Percentiles rank a stretch among this genome's conserved stretches.
Conservation (phyloP, 2,113 vertebrate species). For the Clarias gariepinus region DNA sequence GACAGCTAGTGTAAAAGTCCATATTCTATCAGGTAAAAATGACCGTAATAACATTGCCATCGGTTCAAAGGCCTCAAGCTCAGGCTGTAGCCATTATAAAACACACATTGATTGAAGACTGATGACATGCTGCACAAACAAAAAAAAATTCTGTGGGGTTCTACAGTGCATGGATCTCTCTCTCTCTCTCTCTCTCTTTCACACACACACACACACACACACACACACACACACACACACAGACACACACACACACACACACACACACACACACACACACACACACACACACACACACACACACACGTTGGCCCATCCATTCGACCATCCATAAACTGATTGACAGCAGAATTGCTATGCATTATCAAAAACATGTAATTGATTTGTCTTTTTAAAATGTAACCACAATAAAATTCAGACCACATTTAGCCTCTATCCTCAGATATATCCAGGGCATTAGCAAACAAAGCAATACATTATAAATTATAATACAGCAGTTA, state of each 20-base stretch:
- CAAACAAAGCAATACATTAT: conserved; percentile 79
- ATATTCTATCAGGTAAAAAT: conserved; percentile 72
- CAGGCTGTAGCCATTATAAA: conserved; percentile 25
- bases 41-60: conserved; percentile 67
- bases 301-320: conserved; percentile 60
- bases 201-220: fast-evolving
- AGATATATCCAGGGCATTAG: conserved; percentile 72
- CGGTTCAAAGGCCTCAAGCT: conserved; percentile 60
- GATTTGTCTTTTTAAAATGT: conserved; percentile 74
- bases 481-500: conserved; percentile 79
- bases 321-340: conserved; percentile 62
- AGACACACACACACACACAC: fast-evolving
- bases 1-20: conserved; percentile 65
- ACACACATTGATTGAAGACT: conserved; percentile 59
- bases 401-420: conserved; percentile 74
- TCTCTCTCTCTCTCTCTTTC: conserved; percentile 39
- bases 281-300: not conserved
- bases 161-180: conserved; percentile 59
- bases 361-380: conserved; percentile 72
- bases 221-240: fast-evolving
- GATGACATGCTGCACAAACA: conserved; percentile 54
- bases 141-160: conserved; percentile 53
- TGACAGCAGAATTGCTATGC: conserved; percentile 65
- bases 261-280: fast-evolving
- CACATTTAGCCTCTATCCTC: conserved; percentile 60